Conservation (phyloP, 2,888 invertebrate genomes). For the Ariolimax columbianus region DNA sequence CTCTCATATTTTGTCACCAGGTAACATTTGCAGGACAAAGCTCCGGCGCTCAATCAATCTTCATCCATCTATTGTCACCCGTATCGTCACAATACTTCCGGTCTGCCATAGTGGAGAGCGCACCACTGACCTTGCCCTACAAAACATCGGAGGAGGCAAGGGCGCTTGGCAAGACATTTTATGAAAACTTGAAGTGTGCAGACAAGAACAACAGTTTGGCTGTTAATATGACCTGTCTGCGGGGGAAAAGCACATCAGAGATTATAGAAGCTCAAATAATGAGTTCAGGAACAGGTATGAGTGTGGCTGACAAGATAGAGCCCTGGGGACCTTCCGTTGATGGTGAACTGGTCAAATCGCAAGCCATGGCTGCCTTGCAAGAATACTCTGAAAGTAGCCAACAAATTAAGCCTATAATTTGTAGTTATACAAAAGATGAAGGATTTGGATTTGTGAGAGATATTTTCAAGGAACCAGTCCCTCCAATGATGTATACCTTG, state of each 20-base stretch:
- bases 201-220: neutral
- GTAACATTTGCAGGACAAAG: slow-evolving; percentile 68
- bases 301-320: neutral
- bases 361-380: slow-evolving; percentile 60
- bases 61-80: slow-evolving; percentile 59
- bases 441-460: slow-evolving; percentile 66
- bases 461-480: slow-evolving; percentile 62
- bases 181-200: neutral
- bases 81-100: slow-evolving; percentile 54
- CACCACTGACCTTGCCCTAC: slow-evolving; percentile 62
- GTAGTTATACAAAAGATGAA: slow-evolving; percentile 68
- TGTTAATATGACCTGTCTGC: neutral
- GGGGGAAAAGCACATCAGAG: neutral
- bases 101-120: slow-evolving; percentile 61
- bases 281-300: neutral
- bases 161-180: neutral
- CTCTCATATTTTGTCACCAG: slow-evolving; percentile 45
- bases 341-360: slow-evolving; percentile 61
- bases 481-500: slow-evolving; percentile 55
- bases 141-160: slow-evolving; percentile 53
- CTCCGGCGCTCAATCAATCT: slow-evolving; percentile 63
- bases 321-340: slow-evolving; percentile 60
- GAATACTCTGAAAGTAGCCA: slow-evolving; percentile 51
- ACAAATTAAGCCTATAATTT: slow-evolving; percentile 62
- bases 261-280: neutral